Base-by-base conservation (phyloP, 2,888 invertebrate species). In the Drosophila silvestris region DNA sequence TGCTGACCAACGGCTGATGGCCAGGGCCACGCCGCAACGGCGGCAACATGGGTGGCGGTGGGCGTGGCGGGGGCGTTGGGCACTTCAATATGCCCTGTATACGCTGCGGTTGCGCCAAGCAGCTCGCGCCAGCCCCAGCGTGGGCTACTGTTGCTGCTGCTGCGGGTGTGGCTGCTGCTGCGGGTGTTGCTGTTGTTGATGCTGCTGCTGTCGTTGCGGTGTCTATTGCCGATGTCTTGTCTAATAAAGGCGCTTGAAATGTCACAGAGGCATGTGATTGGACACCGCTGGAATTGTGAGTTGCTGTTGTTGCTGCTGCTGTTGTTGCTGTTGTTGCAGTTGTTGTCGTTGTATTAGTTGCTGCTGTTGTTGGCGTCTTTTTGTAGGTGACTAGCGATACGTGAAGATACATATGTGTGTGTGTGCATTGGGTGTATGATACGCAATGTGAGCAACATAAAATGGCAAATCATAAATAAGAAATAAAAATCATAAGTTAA, bases 301-400 rank as follows among this genome's bases (percentile, higher is more conserved):
- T 68, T 75, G 76, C 28, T 51, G 77, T 14, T 47, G 74, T 44
- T 66, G 73, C 7, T 68, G 63, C 35, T 59, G 75, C 32, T 63
- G 57, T 22, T 57, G 80, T 14, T 41, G 74, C 44, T 63, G 72
- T 7, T 70, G 63, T 47, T 59, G 71, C 39, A 59, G 61, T 26
- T 57, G 37, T 37, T 37, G 79, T 72, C 74, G 84, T 79, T 81
- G 77, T 39, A 74, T 69, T 65, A 66, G 58, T 73, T 63, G 73
- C 59, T 54, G 73, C 59, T 77, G 79, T 68, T 54, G 79, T 73
- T 58, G 95, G 94, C 85, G 95, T 95, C 93, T 96, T 96, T 95
- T 97, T 97, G 95, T 97, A 97, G 90, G 97, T 97, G 94, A 97
- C 97, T 95, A 97, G 95, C 85, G 71, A 71, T 78, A 78, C 72